Evolutionary conservation across 2,888 invertebrate genomes (phyloP).

Genomic region (Halictus ligatus): DNA sequence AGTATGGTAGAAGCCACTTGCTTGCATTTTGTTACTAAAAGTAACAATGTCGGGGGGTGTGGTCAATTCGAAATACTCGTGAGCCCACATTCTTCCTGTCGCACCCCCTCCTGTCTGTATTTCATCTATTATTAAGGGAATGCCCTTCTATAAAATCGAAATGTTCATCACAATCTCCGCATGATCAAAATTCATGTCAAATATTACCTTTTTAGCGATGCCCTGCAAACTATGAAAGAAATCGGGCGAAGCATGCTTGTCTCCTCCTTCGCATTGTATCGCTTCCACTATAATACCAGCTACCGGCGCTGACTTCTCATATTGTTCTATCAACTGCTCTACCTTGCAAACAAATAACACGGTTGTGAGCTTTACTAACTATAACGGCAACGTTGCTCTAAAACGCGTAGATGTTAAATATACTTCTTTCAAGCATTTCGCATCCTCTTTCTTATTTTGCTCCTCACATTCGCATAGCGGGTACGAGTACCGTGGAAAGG

Average conservation of each 20-base stretch:
- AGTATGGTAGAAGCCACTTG: slow-evolving; percentile 96
- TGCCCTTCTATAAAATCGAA: slow-evolving; percentile 37
- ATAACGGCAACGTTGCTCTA: not conserved
- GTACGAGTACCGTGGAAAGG: slow-evolving; percentile 47
- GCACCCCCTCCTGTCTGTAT: slow-evolving; percentile 99
- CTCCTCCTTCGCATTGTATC: slow-evolving; percentile 98
- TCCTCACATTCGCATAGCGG: slow-evolving; percentile 48
- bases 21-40: slow-evolving; percentile 98
- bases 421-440: slow-evolving; percentile 46
- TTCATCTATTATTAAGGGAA: slow-evolving; percentile 91
- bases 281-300: slow-evolving; percentile 98
- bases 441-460: slow-evolving; percentile 49
- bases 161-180: not conserved
- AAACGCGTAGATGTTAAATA: not conserved
- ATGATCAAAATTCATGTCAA: not conserved
- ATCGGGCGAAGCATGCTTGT: slow-evolving; percentile 94
- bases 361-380: not conserved
- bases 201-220: slow-evolving; percentile 89
- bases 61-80: slow-evolving; percentile 95
- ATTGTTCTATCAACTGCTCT: slow-evolving; percentile 90
- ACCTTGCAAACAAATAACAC: slow-evolving; percentile 84
- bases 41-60: slow-evolving; percentile 96
- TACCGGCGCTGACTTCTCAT: slow-evolving; percentile 89
- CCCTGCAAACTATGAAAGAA: slow-evolving; percentile 94
- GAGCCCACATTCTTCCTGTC: slow-evolving; percentile 98